Base-by-base conservation (phyloP, 30 jellyfish, hydroid and myxozoan genomes). In the Rhopilema esculentum region DNA sequence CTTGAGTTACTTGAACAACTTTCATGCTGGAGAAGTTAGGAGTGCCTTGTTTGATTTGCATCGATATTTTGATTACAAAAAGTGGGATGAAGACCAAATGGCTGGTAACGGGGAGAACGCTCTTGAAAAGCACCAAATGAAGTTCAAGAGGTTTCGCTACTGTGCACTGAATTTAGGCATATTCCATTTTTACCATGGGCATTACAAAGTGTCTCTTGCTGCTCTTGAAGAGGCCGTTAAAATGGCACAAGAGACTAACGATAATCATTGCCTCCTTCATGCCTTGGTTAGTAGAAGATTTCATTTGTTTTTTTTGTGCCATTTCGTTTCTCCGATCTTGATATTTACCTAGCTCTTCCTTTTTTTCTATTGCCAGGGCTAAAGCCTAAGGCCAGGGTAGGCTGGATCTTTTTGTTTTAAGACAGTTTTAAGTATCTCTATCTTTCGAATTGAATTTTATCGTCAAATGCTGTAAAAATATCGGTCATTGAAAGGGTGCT, bases 201-300 rank as follows among this genome's bases (percentile, higher is more conserved):
- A 92, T 53, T 65, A 92, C 67, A 73, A 63, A 18, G 83, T 69
- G 40, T 79, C 98, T 40, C 69, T 87, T 1, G 78, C 91, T 61
- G 89, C 97, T n/a, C 65, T 92, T 71, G 92, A 92, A 78, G 98
- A 92, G 79, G 98, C 98, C 19, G 87, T 87, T 16, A 70, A 82
- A 50, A 88, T 92, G 91, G 98, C 98, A 23, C 98, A 92, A 51
- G 93, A 87, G n/a, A 92, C 98, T 12, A 87, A 88, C 57, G 98
- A 92, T 68, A 75, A 77, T 18, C 69, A 81, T 21, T 92, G 98
- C 53, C 70, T 92, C 57, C 82, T 87, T 24, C 98, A 92, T 82
- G 94, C 98, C 0, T 30, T 92, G 91, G 94, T 75, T 8, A 85
- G 88, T 77, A 40, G n/a, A 49, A 30, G 24, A 33, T 73, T 29